Conservation (phyloP, 2,113 vertebrate species). For the Phalacrocorax carbo region DNA sequence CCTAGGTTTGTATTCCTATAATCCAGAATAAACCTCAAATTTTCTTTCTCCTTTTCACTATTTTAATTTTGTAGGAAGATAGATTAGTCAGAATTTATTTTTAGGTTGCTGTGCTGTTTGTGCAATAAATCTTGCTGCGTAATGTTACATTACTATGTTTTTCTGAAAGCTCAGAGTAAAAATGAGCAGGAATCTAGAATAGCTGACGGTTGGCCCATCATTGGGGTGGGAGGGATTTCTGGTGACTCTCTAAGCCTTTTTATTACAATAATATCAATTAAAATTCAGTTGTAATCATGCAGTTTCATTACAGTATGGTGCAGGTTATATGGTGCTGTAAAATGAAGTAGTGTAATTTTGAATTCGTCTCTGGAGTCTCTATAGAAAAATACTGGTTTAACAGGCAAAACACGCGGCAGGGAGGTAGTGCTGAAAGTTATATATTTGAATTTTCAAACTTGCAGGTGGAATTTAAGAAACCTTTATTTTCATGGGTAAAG, state of each 20-base stretch:
- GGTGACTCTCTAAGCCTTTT: not conserved
- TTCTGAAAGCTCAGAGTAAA: not conserved
- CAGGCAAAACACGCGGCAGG: fast-evolving
- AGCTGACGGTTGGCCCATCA: not conserved
- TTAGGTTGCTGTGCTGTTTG: not conserved
- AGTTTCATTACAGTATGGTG: not conserved
- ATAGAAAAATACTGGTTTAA: not conserved
- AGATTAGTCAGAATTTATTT: not conserved
- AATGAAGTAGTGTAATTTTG: fast-evolving
- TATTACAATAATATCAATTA: not conserved
- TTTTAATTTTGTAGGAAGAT: not conserved
- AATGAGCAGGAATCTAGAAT: not conserved
- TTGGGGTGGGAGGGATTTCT: not conserved
- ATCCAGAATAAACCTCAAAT: not conserved
- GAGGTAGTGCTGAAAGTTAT: not conserved
- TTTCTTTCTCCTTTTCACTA: not conserved
- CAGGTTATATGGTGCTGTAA: not conserved
- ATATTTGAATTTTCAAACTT: not conserved
- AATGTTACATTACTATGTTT: not conserved
- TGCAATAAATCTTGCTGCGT: not conserved
- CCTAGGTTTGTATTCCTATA: not conserved
- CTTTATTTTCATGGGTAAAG: not conserved
- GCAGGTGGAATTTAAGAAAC: not conserved
- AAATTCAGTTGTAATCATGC: not conserved
- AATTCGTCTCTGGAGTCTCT: not conserved